Base-by-base conservation (phyloP, 2,113 vertebrate species). In the Cercocebus atys region DNA sequence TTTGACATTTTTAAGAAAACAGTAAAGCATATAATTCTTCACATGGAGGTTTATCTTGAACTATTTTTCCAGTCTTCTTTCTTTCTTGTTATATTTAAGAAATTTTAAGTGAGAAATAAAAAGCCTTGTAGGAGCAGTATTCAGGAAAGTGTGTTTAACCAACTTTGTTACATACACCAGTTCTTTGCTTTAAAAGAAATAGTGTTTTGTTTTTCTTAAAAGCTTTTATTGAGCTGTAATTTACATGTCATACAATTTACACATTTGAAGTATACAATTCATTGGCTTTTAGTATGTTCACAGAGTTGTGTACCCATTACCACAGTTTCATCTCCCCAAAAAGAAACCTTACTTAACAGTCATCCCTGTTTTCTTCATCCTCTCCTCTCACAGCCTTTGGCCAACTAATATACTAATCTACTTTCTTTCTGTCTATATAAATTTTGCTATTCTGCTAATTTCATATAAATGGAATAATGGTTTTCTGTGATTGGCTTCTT, bases 171-270 rank as follows among this genome's bases (percentile, higher is more conserved):
- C n/a, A 6, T 64, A 22, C 52, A 50, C 11, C 35, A 72, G 3
- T 8, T 59, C n/a, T n/a, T 80, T 95, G 75, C 45, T 92, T 95
- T 92, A 66, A 82, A 66, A 66, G 55, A 90, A 90, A 83, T 64
- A 64, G 10, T 89, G 30, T 45, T 83, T 13, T 75, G 25, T 81
- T 84, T 68, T 79, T 55, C 30, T 30, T 57, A 30, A 70, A 70
- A 70, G 35, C 68, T 70, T 70, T 70, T 70, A 38, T n/a, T 70
- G 35, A n/a, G 18, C n/a, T 70, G 22, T 70, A 70, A n/a, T 70
- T 70, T 70, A 38, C 8, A 38, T 38, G 68, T 38, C 35, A 70
- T 20, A 70, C 18, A 20, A 70, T 20, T 38, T 35, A 38, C 50
- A 52, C 50, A 38, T 64, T 30, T 64, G 27, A 64, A 64, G 61